phyloP scores from a whole-genome alignment of 2,888 invertebrate species.

The Oscheius sp. region DNA sequence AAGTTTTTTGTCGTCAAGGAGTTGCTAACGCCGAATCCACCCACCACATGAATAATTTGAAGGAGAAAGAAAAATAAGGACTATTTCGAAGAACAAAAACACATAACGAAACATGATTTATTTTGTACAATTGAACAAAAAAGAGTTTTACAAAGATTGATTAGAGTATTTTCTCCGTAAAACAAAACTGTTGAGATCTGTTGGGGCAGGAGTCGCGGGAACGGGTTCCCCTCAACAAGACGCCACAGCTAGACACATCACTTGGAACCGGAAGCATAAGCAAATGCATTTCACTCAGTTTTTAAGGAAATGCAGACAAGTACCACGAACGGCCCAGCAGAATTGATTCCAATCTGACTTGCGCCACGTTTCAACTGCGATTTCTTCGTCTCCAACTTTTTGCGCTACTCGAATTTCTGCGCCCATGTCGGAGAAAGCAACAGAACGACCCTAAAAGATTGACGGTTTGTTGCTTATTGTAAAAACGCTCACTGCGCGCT shows the following conservation, averaged over 20 bases:
- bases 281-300: constrained; percentile 5
- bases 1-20: constrained; percentile 5
- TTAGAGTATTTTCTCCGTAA: constrained; percentile 22
- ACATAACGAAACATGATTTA: not conserved
- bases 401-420: constrained; percentile 50
- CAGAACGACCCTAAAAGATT: constrained; percentile 53
- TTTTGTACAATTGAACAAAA: constrained; percentile 3
- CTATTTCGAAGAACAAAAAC: not conserved
- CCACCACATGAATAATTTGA: not conserved
- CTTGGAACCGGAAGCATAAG: constrained; percentile 8
- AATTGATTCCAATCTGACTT: constrained; percentile 59
- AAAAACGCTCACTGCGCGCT: constrained; percentile 38
- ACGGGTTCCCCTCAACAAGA: constrained; percentile 25
- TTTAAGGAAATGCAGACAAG: constrained; percentile 54
- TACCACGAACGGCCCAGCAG: constrained; percentile 58
- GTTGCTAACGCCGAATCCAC: not conserved
- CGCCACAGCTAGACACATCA: constrained; percentile 15
- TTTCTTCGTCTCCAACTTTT: constrained; percentile 48
- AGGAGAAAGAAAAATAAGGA: not conserved
- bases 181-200: constrained; percentile 24
- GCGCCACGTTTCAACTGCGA: constrained; percentile 51
- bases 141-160: not conserved
- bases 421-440: constrained; percentile 50
- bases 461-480: no score
- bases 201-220: constrained; percentile 11